phyloP scores from a whole-genome alignment of 2,888 invertebrate species.

The Drosophila leonis region DNA sequence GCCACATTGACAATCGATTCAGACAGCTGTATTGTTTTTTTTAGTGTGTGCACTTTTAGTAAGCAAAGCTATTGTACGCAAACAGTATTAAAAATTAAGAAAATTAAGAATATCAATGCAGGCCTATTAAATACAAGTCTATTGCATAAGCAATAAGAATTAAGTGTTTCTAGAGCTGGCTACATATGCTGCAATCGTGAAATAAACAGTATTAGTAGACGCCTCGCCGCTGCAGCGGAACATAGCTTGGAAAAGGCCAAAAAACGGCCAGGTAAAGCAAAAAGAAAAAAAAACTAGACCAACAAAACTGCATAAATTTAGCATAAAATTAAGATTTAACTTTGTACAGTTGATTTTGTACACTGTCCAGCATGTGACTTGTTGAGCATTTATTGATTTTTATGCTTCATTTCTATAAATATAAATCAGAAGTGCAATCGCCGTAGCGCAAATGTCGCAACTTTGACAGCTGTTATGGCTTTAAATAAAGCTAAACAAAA shows the following conservation, averaged over 20 bases:
- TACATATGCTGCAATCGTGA: neutral
- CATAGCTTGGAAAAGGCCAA: constrained; percentile 41
- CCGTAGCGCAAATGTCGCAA: constrained; percentile 8
- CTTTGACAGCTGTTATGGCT: constrained; percentile 20
- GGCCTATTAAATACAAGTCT: neutral
- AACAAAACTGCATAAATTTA: constrained; percentile 33
- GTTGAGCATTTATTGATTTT: constrained; percentile 41
- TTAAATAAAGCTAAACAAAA: constrained; percentile 13
- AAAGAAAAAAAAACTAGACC: constrained; percentile 1
- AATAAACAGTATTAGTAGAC: constrained; percentile 8
- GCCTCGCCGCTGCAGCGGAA: constrained; percentile 17
- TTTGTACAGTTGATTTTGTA: neutral
- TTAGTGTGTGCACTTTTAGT: constrained; percentile 11
- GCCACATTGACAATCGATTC: constrained; percentile 15
- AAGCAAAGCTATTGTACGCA: constrained; percentile 34
- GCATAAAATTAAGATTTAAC: constrained; percentile 12
- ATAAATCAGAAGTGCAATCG: neutral
- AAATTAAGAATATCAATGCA: constrained; percentile 11
- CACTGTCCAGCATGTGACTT: constrained; percentile 25
- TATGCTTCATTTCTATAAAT: neutral
- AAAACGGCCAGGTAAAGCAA: constrained; percentile 32
- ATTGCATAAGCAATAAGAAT: constrained; percentile 4
- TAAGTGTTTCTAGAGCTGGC: neutral
- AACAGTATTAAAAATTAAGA: constrained; percentile 51
- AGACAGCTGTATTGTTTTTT: constrained; percentile 49